A percentile compares a stretch with the other conserved stretches of the same genome.
These are phyloP conservation scores for Drosophila austrosaltans DNA, from an alignment of 2,888 invertebrate species.

Conservation along the genomic window DNA sequence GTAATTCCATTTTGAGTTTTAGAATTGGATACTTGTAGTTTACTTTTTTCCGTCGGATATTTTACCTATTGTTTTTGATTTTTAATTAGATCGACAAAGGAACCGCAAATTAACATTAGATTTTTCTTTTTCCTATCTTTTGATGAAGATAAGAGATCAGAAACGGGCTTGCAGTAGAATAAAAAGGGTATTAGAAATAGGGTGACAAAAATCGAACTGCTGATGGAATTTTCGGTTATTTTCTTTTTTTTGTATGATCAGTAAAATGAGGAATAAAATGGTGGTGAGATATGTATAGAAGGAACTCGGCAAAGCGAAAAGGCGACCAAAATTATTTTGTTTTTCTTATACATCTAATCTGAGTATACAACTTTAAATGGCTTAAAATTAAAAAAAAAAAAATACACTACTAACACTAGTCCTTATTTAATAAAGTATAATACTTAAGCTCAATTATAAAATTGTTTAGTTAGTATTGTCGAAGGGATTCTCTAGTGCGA, in stretches of 20 bases:
- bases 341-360: too few species aligned
- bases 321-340: not conserved
- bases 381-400: too few species aligned
- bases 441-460: too few species aligned
- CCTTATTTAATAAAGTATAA: too few species aligned
- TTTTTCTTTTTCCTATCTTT: constrained; percentile 44
- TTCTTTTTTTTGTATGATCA: not conserved
- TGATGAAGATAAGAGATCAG: constrained; percentile 32
- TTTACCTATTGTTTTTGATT: constrained; percentile 46
- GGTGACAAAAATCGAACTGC: constrained; percentile 55
- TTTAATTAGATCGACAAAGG: constrained; percentile 71
- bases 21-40: constrained; percentile 36
- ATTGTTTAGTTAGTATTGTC: too few species aligned
- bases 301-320: too few species aligned
- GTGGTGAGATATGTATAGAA: not conserved
- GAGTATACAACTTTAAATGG: too few species aligned
- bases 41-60: constrained; percentile 22
- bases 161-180: not conserved
- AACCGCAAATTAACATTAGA: constrained; percentile 47
- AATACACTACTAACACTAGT: too few species aligned
- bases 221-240: constrained; percentile 48
- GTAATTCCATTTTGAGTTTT: constrained; percentile 56
- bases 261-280: constrained; percentile 27
- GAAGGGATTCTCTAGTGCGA: too few species aligned
- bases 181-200: constrained; percentile 45